A percentile compares a stretch with the other conserved stretches of the same genome.
phyloP scores from a whole-genome alignment of 2,888 invertebrate genomes.

The Listrodromus nycthemerus region DNA sequence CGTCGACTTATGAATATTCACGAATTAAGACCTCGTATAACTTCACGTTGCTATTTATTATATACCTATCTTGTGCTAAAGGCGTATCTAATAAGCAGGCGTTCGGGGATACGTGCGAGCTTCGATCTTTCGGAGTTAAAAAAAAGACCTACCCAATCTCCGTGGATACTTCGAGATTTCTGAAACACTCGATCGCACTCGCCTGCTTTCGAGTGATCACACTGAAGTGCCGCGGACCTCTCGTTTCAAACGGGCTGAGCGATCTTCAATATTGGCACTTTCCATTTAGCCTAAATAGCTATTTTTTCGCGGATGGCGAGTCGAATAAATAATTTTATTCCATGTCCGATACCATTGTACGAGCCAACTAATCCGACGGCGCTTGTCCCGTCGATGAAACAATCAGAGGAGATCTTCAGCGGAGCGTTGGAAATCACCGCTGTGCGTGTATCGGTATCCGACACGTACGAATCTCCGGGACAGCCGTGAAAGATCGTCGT shows the following conservation, averaged over 20 bases:
- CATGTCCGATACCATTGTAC: conserved; percentile 3
- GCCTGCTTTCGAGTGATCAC: not conserved
- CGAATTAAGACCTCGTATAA: conserved; percentile 64
- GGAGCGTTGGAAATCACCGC: conserved; percentile 2
- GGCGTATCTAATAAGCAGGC: conserved; percentile 50
- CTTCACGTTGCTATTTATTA: conserved; percentile 30
- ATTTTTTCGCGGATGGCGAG: too few relatives aligned
- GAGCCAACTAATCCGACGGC: not conserved
- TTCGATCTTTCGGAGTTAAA: conserved; percentile 6
- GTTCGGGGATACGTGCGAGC: conserved; percentile 35
- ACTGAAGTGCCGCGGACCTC: conserved; percentile 5
- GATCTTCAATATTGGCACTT: conserved; percentile 18
- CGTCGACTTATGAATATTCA: conserved; percentile 77
- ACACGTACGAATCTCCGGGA: conserved; percentile 46
- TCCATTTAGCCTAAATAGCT: too few relatives aligned
- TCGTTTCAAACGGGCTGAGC: not conserved
- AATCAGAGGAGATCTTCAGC: conserved; percentile 7
- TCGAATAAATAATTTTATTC: too few relatives aligned
- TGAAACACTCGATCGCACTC: conserved; percentile 10
- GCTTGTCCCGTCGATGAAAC: conserved; percentile 18
- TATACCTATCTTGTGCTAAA: conserved; percentile 6
- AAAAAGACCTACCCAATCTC: not conserved
- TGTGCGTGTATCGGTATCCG: conserved; percentile 3
- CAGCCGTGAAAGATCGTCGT: conserved; percentile 51
- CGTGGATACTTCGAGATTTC: not conserved